Evolutionary conservation across 2,113 vertebrate species (phyloP).

Genomic region (Rhinichthys klamathensis): DNA sequence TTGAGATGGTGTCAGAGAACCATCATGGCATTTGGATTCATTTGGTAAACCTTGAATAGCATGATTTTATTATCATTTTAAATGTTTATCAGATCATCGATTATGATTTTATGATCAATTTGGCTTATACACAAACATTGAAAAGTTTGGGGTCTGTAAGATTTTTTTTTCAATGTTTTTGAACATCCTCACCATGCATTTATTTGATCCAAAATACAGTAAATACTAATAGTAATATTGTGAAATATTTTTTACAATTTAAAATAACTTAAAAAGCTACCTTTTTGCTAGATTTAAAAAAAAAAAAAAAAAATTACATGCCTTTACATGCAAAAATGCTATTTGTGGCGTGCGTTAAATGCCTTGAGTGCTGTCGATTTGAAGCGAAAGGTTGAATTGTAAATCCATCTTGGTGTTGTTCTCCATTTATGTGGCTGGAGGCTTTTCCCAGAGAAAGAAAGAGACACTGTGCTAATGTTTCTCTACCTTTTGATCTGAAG

Average conservation of each 20-base stretch:
- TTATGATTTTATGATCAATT: not conserved
- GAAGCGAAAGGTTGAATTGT: slow-evolving; percentile 12
- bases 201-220: no score
- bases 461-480: slow-evolving; percentile 56
- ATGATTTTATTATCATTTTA: not conserved
- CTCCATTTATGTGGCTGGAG: slow-evolving; percentile 19
- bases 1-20: not conserved
- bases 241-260: no score
- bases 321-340: slow-evolving; percentile 27
- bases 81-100: not conserved
- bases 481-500: slow-evolving; percentile 58
- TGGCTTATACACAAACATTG: not conserved
- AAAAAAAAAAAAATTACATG: no score
- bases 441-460: slow-evolving; percentile 36
- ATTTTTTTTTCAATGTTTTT: not conserved
- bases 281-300: no score
- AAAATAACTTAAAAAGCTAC: no score
- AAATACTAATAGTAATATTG: no score
- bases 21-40: not conserved
- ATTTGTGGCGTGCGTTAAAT: not conserved
- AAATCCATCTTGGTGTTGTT: not conserved
- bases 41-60: not conserved
- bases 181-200: no score
- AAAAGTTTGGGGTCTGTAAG: not conserved
- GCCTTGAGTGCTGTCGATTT: slow-evolving; percentile 2